Evolutionary conservation across 2,797 vertebrate species (phyloP).

Genomic region (Gallinago solitaria): DNA sequence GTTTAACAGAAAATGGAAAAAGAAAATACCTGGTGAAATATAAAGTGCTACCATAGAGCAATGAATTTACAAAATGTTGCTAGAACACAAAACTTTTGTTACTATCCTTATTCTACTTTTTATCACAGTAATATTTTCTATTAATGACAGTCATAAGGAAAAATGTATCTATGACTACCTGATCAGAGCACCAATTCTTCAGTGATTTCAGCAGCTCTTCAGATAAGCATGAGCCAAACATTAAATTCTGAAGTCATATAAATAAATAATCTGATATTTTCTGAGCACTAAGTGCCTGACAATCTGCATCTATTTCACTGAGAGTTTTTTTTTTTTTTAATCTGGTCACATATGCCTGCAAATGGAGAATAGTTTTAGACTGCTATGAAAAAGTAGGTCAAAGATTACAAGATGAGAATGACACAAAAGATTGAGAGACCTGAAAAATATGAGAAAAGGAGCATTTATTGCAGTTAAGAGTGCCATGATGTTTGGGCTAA

Average conservation of each 20-base stretch:
- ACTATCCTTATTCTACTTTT: neutral
- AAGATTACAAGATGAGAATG: neutral
- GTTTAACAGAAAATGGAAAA: neutral
- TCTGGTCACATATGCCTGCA: neutral
- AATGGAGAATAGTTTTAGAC: neutral
- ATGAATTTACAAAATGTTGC: neutral
- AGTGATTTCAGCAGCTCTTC: neutral
- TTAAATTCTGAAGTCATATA: neutral
- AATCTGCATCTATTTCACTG: neutral
- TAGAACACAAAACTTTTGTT: neutral
- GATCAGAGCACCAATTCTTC: constrained; percentile 1
- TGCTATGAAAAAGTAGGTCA: neutral
- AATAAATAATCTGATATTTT: neutral
- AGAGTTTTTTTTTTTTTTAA: neutral
- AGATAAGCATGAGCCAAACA: neutral
- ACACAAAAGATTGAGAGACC: neutral
- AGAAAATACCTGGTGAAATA: neutral
- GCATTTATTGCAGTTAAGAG: neutral
- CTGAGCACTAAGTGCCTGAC: neutral
- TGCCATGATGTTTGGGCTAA: neutral
- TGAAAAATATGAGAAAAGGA: neutral
- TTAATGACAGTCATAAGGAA: neutral
- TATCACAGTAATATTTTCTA: neutral
- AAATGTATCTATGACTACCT: neutral
- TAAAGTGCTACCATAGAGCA: neutral